Percentiles rank a stretch among this genome's conserved stretches.
Conservation (phyloP, 2,797 vertebrate species). For the Acanthopagrus latus region DNA sequence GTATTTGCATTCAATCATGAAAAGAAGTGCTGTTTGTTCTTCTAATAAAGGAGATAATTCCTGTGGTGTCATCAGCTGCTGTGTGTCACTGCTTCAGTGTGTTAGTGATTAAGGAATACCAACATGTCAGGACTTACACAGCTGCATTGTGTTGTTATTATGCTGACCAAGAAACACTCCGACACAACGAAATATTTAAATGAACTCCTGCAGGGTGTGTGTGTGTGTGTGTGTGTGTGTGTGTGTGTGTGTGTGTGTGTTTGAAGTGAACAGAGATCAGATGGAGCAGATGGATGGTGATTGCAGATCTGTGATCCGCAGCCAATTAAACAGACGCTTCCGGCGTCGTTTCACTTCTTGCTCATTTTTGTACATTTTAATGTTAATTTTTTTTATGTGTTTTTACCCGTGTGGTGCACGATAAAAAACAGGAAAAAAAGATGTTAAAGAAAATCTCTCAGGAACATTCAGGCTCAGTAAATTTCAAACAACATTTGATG, state of each 20-base stretch:
- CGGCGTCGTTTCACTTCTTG: constrained; percentile 39
- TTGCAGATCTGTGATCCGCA: constrained; percentile 70
- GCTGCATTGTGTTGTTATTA: constrained; percentile 27
- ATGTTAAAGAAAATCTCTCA: background rate
- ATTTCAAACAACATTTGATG: no score
- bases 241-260: constrained; percentile 33
- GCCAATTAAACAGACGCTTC: constrained; percentile 54
- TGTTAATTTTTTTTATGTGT: background rate
- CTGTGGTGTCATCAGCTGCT: constrained; percentile 13
- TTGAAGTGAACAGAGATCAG: constrained; percentile 37
- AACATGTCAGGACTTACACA: constrained; percentile 30
- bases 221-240: constrained; percentile 10
- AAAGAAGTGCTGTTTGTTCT: background rate
- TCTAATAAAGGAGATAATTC: constrained; percentile 1
- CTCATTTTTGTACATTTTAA: constrained; percentile 38
- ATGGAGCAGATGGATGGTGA: constrained; percentile 64
- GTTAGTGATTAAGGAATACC: constrained; percentile 24
- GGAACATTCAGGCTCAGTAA: background rate
- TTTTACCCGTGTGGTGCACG: background rate
- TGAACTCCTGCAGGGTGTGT: constrained; percentile 25
- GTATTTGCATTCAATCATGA: background rate
- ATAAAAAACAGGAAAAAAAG: no score
- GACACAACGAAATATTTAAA: constrained; percentile 5
- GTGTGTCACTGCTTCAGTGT: background rate
- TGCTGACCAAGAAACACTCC: constrained; percentile 45